Evolutionary conservation across 1,140 invertebrate species (phyloP), one percentile per base, ranked within the genome.

Genomic region (Plutomurus gul): DNA sequence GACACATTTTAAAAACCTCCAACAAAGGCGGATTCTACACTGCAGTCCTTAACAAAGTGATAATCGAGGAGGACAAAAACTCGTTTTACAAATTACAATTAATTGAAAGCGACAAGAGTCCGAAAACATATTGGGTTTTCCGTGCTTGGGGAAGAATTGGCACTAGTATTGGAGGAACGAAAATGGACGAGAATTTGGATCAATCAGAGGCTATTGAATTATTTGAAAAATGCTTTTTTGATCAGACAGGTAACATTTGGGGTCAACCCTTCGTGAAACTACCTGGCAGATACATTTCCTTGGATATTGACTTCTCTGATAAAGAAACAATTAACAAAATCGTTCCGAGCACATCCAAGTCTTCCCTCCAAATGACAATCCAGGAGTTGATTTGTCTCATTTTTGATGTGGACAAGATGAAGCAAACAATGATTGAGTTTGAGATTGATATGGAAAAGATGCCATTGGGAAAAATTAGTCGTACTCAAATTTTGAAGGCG

Each of bases 21-120:
- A 30, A n/a, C 11, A 43, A 85, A 76, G 84, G 83, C 8, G 85
- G 86, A n/a, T 76, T 93, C 81, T 97, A 92, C 85, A 94, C 90
- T 39, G 91, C 89, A 65, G 92, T 96, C 0, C 90, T 99, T 5
- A 92, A 93, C 22, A 86, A 93, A 81, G 96, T 96, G 1, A 95
- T 98, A 86, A 90, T 99, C 40, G 91, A 93, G 77, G 89, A 88
- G 10, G 92, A 94, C 70, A 95, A 93, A 84, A 99, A 99, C 87
- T 96, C 95, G 5, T 99, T 90, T 86, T 99, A 99, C 86, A 99
- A 99, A 86, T 81, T 99, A 36, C 97, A 99, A 87, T 86, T 98
- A 39, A 87, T 99, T 13, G 90, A 97, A 86, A 85, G 90, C 16
- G 95, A 98, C 85, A 88, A 86, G 20, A 86, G 86, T 43, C 88